Evolutionary conservation across 2,888 invertebrate genomes (phyloP).

Genomic region (Neoitamus cyanurus): DNA sequence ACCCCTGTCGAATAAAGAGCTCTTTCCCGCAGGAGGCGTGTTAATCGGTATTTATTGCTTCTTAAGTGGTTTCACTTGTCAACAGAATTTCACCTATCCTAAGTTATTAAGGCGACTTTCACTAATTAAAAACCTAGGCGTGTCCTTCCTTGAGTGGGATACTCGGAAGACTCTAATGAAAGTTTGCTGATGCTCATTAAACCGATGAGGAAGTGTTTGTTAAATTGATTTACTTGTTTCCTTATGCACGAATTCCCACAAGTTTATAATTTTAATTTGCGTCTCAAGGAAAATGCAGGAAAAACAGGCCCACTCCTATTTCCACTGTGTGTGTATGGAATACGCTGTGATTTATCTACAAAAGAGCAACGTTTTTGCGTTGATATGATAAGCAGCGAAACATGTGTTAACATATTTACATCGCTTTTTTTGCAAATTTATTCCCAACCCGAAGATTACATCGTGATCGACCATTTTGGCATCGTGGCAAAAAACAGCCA

Average conservation of each 20-base stretch:
- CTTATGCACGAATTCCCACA: not conserved
- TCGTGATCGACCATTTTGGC: not conserved
- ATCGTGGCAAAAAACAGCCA: not conserved
- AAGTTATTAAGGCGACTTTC: not conserved
- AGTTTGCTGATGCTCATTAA: not conserved
- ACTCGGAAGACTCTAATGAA: not conserved
- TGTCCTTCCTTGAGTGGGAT: not conserved
- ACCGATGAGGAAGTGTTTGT: not conserved
- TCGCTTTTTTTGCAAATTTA: not conserved
- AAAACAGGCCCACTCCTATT: not conserved
- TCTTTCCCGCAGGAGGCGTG: slow-evolving; percentile 58
- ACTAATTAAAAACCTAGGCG: not conserved
- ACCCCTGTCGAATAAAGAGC: not conserved
- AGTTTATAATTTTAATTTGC: not conserved
- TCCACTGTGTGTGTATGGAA: not conserved
- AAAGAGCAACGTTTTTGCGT: not conserved
- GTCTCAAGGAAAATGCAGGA: not conserved
- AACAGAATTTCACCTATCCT: slow-evolving; percentile 51
- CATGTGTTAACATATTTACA: not conserved
- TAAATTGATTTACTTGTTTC: not conserved
- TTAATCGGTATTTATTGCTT: slow-evolving; percentile 52
- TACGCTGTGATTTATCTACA: not conserved
- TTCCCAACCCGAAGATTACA: not conserved
- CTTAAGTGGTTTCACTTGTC: slow-evolving; percentile 53
- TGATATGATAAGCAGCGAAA: not conserved